Base-by-base conservation (phyloP, 2,888 invertebrate genomes). In the Polietes domitor region DNA sequence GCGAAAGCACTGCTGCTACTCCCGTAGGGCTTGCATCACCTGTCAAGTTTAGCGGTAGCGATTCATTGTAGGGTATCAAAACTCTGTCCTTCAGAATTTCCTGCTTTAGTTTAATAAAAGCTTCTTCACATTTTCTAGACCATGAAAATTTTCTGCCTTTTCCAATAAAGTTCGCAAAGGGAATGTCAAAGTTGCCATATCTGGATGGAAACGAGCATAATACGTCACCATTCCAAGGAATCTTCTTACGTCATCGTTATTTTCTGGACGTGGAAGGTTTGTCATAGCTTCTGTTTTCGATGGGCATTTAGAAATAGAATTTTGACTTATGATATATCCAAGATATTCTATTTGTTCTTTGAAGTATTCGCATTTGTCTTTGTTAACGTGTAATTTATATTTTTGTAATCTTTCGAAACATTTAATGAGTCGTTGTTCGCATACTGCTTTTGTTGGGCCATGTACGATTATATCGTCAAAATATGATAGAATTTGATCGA, bases 391-490 rank as follows among this genome's bases (percentile, higher is more conserved):
- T 21, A 72, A n/a, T 28, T 50, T 21, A 24, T 68, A 24, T 47
- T 24, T 21, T 12, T 43, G 15, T 15, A 68, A n/a, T 15, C 68
- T 21, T 68, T 47, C 68, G 26, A 72, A 37, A 37, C 55, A 72
- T 15, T 55, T 53, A 0, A 53, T 53, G 6, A 72, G 21, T 2
- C 71, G 71, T 5, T 17, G 4, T 19, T 72, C 71, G 10, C 71
- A 72, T 17, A 53, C 28, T 19, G 17, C 10, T 65, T 50, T 37
- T 53, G 72, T 72, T 72, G 41, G 37, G 32, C 63, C 65, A 82
- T 70, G 28, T 41, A 80, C 37, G 21, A 63, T 43, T 24, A 83
- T 58, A 50, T 83, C 81, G 15, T 83, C 41, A 17, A 86, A 77
- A 68, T 74, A 79, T 3, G 50, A 47, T 80, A 19, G 17, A 82